Base-by-base conservation (phyloP, 2,888 invertebrate species). In the Rhingia campestris region DNA sequence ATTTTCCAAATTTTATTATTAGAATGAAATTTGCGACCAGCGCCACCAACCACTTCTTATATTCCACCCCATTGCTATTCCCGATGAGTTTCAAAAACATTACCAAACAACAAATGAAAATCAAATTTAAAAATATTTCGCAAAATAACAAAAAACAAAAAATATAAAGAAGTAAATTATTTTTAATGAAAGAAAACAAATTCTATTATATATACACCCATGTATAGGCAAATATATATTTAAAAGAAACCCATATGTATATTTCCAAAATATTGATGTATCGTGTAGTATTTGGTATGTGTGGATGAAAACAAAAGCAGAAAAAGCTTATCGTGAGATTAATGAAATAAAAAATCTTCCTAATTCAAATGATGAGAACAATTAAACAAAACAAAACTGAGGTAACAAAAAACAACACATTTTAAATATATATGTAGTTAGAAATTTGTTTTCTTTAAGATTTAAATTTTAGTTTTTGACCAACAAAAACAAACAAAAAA, bases 201-300 rank as follows among this genome's bases (percentile, higher is more conserved):
- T 63, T 53, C 73, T 54, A 63, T 64, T 54, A 54, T 39, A 53
- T 53, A 54, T 56, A 43, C 37, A 70, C 22, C 30, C 33, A 58
- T 58, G 7, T 51, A 61, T 32, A 61, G 39, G 22, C 12, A 69
- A 53, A 35, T 30, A 22, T 64, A 51, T 70, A 59, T 69, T 64
- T 69, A 51, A 70, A 69, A 63, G 58, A 69, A 75, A 56, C 53
- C 58, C 43, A 58, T 58, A 58, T 81, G 51, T 81, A 59, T 76
- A 81, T 70, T 70, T 76, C 35, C 30, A 58, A 73, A 59, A 53
- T 81, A 76, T 81, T 81, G 66, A 72, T 81, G 81, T 81, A 66
- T 66, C 76, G 76, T 64, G 49, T 70, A 70, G 58, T 70, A 47
- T 70, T 70, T 70, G 35, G 41, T 70, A 70, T 64, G 75, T 72